These are phyloP conservation scores for Chelonia mydas DNA, from an alignment of 2,797 vertebrate species.

Conservation along the genomic window DNA sequence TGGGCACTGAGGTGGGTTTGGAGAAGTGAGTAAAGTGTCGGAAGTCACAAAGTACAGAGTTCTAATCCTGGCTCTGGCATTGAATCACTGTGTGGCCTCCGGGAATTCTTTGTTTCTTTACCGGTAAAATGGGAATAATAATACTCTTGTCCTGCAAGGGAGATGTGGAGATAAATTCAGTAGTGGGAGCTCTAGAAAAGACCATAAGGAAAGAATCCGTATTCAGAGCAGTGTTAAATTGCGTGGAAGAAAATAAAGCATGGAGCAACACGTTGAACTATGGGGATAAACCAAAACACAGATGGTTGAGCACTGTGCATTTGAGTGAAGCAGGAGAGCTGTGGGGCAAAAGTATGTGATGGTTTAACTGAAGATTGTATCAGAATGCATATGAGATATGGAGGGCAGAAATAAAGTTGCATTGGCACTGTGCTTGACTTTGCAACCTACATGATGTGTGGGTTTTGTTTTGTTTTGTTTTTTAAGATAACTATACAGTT, in stretches of 20 bases:
- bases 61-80: background rate
- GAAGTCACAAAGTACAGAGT: background rate
- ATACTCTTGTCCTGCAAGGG: background rate
- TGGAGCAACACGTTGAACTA: background rate
- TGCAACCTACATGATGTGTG: background rate
- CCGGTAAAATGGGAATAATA: background rate
- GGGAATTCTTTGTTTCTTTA: background rate
- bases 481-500: background rate
- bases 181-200: background rate
- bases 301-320: background rate
- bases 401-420: background rate
- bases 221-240: background rate
- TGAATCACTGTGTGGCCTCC: background rate
- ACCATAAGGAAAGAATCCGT: background rate
- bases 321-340: background rate
- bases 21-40: background rate
- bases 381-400: background rate
- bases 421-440: background rate
- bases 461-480: background rate
- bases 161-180: background rate
- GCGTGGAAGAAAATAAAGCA: background rate
- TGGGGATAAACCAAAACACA: background rate
- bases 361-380: too few species aligned
- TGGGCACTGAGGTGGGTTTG: background rate
- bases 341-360: background rate